A percentile compares a stretch with the other conserved stretches of the same genome.
phyloP scores from a whole-genome alignment of 2,113 vertebrate species.

The Pygoscelis antarcticus region DNA sequence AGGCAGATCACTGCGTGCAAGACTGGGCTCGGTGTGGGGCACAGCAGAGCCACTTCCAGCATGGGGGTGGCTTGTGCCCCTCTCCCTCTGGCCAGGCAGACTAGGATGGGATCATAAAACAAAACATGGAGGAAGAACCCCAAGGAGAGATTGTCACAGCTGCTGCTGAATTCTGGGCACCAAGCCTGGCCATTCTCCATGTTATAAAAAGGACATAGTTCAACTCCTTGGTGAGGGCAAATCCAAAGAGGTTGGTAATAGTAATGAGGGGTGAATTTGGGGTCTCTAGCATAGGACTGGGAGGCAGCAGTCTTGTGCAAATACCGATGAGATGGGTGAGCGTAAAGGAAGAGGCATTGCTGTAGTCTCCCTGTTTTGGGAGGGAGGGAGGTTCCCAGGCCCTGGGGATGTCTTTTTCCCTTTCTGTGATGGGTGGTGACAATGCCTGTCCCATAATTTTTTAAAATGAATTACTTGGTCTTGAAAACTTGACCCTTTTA shows the following conservation, averaged over 20 bases:
- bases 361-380: neutral
- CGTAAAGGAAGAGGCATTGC: neutral
- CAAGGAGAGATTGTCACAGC: neutral
- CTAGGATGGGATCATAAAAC: neutral
- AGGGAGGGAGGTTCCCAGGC: neutral
- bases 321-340: neutral
- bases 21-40: neutral
- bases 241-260: neutral
- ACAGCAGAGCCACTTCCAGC: neutral
- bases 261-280: neutral
- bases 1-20: neutral
- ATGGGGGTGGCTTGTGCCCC: neutral
- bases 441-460: rapidly evolving
- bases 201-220: neutral
- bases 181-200: neutral
- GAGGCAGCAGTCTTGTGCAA: neutral
- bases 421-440: neutral
- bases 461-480: neutral
- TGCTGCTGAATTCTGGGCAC: neutral
- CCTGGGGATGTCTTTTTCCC: neutral
- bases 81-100: neutral
- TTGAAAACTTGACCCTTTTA: neutral
- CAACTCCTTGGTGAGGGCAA: neutral
- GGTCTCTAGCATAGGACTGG: neutral
- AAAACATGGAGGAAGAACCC: neutral